A percentile compares a stretch with the other conserved stretches of the same genome.
Evolutionary conservation across 2,113 vertebrate genomes (phyloP).

Genomic region (Mormoops blainvillei): DNA sequence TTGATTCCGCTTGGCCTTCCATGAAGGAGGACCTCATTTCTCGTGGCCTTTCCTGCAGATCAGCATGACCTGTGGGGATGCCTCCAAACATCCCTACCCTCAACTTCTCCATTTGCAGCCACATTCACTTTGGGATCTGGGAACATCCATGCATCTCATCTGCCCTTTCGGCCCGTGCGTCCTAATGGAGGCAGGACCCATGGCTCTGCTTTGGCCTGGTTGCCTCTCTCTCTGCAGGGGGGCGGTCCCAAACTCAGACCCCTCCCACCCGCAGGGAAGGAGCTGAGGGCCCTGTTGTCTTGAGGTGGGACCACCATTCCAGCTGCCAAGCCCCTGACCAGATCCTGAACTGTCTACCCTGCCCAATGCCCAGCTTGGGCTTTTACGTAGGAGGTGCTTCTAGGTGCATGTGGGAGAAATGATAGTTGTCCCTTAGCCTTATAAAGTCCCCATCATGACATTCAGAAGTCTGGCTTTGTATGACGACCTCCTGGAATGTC

Average conservation of each 20-base stretch:
- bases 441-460: neutral
- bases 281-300: neutral
- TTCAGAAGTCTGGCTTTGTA: neutral
- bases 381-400: neutral
- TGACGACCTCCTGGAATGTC: neutral
- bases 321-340: neutral
- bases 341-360: neutral
- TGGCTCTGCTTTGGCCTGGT: neutral
- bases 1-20: neutral
- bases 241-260: neutral
- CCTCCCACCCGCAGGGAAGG: neutral
- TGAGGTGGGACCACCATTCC: neutral
- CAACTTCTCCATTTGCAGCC: neutral
- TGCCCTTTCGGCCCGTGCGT: neutral
- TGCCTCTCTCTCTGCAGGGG: neutral
- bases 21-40: neutral
- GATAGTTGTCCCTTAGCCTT: neutral
- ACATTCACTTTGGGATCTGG: neutral
- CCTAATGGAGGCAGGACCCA: neutral
- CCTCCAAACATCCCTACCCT: neutral
- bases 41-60: neutral
- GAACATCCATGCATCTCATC: neutral
- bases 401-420: neutral
- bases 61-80: neutral
- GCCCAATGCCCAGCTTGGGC: neutral